A percentile compares a stretch with the other conserved stretches of the same genome.
Conservation (phyloP, 1,140 invertebrate genomes). For the Conus ventricosus region DNA sequence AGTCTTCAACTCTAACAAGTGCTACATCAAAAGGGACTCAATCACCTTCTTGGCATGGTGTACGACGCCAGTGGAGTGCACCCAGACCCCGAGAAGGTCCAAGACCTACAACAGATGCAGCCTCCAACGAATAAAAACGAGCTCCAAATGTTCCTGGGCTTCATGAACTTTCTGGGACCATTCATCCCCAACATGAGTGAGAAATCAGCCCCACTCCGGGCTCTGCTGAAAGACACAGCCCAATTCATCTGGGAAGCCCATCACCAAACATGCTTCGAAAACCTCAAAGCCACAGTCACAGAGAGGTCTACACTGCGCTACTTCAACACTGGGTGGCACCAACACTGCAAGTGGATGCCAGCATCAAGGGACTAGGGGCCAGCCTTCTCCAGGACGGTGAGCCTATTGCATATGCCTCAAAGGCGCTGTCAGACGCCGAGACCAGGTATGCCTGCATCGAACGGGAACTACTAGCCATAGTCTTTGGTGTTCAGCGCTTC, state of each 20-base stretch:
- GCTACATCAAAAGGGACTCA: neutral
- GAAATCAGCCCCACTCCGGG: constrained; percentile 60
- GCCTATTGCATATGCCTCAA: too few species aligned
- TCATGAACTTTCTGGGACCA: constrained; percentile 46
- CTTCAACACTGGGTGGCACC: constrained; percentile 44
- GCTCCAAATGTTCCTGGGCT: constrained; percentile 44
- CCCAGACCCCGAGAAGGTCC: neutral
- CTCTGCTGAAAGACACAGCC: constrained; percentile 50
- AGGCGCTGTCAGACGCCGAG: too few species aligned
- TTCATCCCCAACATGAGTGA: constrained; percentile 47
- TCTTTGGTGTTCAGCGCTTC: too few species aligned
- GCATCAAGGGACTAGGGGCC: constrained; percentile 66
- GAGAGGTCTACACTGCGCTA: constrained; percentile 48
- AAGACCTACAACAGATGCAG: constrained; percentile 54
- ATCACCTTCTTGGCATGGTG: constrained; percentile 31
- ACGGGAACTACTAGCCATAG: too few species aligned
- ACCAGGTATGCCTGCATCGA: too few species aligned
- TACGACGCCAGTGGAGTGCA: neutral
- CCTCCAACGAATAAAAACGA: constrained; percentile 53
- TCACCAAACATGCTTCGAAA: constrained; percentile 43
- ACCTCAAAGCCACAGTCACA: constrained; percentile 48
- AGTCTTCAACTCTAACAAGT: constrained; percentile 30
- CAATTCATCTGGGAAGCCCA: constrained; percentile 44
- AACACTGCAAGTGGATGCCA: constrained; percentile 53
- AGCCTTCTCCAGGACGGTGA: constrained; percentile 34